Conservation (phyloP, 2,113 vertebrate species). For the Rhabdornis inornatus region DNA sequence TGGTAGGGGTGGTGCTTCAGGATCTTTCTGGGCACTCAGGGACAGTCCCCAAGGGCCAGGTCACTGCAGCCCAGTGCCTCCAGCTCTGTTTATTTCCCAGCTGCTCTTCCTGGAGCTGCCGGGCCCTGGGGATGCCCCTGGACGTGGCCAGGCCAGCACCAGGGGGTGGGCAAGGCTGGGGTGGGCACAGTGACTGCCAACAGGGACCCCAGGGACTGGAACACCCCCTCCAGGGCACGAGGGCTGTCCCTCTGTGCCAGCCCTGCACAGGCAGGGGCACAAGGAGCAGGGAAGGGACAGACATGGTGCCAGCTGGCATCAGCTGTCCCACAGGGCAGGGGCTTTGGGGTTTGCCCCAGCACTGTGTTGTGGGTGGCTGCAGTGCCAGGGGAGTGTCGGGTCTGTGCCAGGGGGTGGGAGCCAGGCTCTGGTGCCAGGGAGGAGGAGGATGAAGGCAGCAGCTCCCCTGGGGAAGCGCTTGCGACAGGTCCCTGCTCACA, state of each 20-base stretch:
- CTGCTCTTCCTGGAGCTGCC: not conserved
- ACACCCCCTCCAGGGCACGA: fast-evolving
- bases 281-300: not conserved
- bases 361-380: not conserved
- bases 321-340: no score
- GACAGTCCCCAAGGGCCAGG: not conserved
- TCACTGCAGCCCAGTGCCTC: fast-evolving
- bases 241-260: not conserved
- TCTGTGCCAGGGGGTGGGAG: not conserved
- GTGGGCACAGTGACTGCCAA: not conserved
- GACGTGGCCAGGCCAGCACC: not conserved
- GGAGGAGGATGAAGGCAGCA: not conserved
- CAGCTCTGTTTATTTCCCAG: not conserved
- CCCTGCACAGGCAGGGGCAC: not conserved
- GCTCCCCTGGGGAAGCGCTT: not conserved
- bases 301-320: not conserved
- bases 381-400: fast-evolving
- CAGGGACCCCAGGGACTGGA: not conserved
- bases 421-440: not conserved
- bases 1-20: not conserved
- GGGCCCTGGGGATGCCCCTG: fast-evolving
- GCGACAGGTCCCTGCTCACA: not conserved
- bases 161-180: not conserved
- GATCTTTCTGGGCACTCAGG: fast-evolving
- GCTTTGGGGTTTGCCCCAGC: not conserved